Percentiles rank a stretch among this genome's conserved stretches.
phyloP scores from a whole-genome alignment of 1,140 invertebrate genomes.

The Heliconius congener region DNA sequence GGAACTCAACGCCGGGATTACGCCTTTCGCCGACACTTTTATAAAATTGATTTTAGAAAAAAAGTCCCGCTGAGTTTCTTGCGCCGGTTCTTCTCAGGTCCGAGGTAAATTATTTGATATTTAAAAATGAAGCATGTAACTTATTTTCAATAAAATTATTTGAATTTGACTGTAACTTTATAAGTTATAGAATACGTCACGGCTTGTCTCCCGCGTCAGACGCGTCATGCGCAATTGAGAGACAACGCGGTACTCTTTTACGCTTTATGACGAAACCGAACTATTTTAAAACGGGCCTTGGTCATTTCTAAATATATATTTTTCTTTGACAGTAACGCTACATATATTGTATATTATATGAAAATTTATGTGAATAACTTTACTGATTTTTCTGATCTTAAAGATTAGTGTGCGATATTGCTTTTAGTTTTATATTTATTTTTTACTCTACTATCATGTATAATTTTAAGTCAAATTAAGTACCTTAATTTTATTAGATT shows the following conservation, averaged over 20 bases:
- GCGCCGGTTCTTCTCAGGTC: no score
- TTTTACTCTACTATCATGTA: background rate
- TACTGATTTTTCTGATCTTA: background rate
- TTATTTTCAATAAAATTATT: no score
- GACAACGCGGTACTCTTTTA: conserved; percentile 18
- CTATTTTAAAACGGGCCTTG: conserved; percentile 32
- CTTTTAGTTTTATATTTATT: background rate
- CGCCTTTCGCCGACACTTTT: no score
- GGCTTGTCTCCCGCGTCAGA: conserved; percentile 26
- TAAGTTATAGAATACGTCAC: conserved; percentile 21
- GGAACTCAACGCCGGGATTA: no score
- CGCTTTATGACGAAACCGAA: conserved; percentile 26
- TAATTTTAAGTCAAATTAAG: background rate
- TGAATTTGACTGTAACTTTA: background rate
- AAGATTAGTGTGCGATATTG: background rate
- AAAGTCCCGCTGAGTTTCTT: no score
- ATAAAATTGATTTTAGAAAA: no score
- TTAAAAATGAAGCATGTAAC: no score
- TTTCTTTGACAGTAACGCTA: conserved; percentile 1
- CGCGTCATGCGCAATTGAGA: conserved; percentile 29
- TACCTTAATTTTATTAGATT: no score
- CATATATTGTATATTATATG: conserved; percentile 5
- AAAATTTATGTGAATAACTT: conserved; percentile 9
- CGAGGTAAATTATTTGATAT: no score
- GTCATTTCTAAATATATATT: conserved; percentile 16